Evolutionary conservation across 2,797 vertebrate species (phyloP).

Genomic region (Gadopsis bispinosus): DNA sequence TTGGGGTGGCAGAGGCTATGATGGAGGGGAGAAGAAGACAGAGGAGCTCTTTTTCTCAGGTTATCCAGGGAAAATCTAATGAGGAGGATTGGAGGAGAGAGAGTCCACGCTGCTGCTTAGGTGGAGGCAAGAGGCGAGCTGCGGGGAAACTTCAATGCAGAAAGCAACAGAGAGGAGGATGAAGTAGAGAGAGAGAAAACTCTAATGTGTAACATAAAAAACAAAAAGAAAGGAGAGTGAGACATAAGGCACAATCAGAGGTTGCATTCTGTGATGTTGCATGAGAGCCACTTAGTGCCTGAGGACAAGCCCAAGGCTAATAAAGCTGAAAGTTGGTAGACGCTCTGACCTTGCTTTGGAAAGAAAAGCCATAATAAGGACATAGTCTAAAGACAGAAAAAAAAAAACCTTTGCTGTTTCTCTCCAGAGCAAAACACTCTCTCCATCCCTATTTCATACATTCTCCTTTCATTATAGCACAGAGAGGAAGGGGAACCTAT

Average conservation of each 20-base stretch:
- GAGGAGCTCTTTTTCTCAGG: slow-evolving; percentile 78
- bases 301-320: slow-evolving; percentile 82
- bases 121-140: slow-evolving; percentile 67
- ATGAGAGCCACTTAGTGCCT: slow-evolving; percentile 77
- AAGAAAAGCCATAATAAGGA: slow-evolving; percentile 82
- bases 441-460: slow-evolving; percentile 70
- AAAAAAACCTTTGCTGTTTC: slow-evolving; percentile 70
- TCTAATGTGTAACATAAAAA: slow-evolving; percentile 72
- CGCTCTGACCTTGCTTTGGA: slow-evolving; percentile 80
- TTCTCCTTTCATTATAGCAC: slow-evolving; percentile 75
- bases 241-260: slow-evolving; percentile 79
- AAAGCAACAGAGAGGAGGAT: slow-evolving; percentile 68
- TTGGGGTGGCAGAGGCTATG: slow-evolving; percentile 78
- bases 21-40: slow-evolving; percentile 76
- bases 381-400: slow-evolving; percentile 71
- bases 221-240: slow-evolving; percentile 50
- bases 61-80: slow-evolving; percentile 85
- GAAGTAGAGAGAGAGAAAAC: slow-evolving; percentile 60
- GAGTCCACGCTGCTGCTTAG: slow-evolving; percentile 63
- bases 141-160: slow-evolving; percentile 71
- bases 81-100: slow-evolving; percentile 77
- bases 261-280: slow-evolving; percentile 72
- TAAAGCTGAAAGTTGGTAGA: slow-evolving; percentile 81
- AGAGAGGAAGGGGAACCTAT: slow-evolving; percentile 71
- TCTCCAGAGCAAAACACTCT: slow-evolving; percentile 76